Evolutionary conservation across 2,797 vertebrate species (phyloP).

Genomic region (Gobio occitaniae): DNA sequence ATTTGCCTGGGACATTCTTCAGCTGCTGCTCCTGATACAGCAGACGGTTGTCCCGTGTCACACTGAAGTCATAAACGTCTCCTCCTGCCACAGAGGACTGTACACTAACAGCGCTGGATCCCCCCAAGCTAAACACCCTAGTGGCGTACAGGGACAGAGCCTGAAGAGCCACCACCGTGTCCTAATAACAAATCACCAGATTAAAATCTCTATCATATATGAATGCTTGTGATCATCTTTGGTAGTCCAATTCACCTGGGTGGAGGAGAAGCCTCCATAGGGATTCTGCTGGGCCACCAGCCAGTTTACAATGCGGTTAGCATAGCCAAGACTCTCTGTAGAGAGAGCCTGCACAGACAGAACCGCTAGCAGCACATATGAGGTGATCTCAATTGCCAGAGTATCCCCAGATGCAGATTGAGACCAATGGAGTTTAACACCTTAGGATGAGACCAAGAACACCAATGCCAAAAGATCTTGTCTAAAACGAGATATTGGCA

Average conservation of each 20-base stretch:
- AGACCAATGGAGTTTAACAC: neutral
- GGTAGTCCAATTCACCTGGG: neutral
- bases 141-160: too few relatives aligned
- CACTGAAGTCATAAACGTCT: conserved; percentile 37
- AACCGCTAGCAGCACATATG: conserved; percentile 70
- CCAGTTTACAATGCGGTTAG: conserved; percentile 68
- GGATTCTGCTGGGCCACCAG: conserved; percentile 71
- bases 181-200: conserved; percentile 68
- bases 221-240: neutral
- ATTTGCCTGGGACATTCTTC: conserved; percentile 60
- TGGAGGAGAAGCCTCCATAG: conserved; percentile 76
- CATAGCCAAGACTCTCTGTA: conserved; percentile 60
- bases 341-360: conserved; percentile 69
- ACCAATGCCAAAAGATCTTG: too few relatives aligned
- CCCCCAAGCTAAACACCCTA: too few relatives aligned
- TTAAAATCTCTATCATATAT: neutral
- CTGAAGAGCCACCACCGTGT: too few relatives aligned
- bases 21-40: conserved; percentile 68
- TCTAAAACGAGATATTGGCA: too few relatives aligned
- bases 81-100: conserved; percentile 62
- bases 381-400: conserved; percentile 74
- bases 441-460: neutral
- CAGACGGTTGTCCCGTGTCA: conserved; percentile 69
- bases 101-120: too few relatives aligned
- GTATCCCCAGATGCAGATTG: conserved; percentile 40